Evolutionary conservation across 2,797 vertebrate genomes (phyloP), one percentile per base, ranked within the genome.

Genomic region (Monodelphis domestica): DNA sequence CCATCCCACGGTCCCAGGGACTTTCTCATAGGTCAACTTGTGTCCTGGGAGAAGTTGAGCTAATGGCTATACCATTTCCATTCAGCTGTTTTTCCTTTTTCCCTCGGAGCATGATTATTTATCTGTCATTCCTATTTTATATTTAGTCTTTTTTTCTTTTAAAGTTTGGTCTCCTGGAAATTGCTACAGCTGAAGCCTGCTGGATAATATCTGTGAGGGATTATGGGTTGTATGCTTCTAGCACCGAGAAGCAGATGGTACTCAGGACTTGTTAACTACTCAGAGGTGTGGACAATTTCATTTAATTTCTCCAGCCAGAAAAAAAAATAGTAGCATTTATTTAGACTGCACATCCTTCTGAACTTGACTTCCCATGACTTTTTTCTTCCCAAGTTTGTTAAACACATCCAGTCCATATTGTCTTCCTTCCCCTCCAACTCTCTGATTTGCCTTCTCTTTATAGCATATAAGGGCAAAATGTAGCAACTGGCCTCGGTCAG

Each of bases 1-100:
- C 26, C 50, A 94, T 12, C 15, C 51, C 17, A 45, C 28, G 50
- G 91, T 57, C 50, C 84, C 53, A 88, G 33, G 50, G 5, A 17
- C 89, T 88, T 94, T 95, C 63, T 54, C 91, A 70, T 91, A 95
- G 38, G 63, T 91, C 63, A 94, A 33, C 33, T 89, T 89, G 28
- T 88, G 54, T 94, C 53, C 15, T 90, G 89, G 53, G 91, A 92
- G 70, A 78, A 93, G 89, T 78, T 78, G 89, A 70, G 3, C 30
- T 94, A 95, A 78, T 95, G 55, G 28, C 9, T 91, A n/a, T n/a
- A n/a, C 12, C 87, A 89, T 87, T 89, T 78, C 33, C 63, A 78
- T 14, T 56, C 12, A 89, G 45, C 12, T 94, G 50, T 17, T 89
- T 38, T 78, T 26, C 70, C 30, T 78, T 91, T 93, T 88, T 56